Base-by-base conservation (phyloP, 1,140 invertebrate genomes). In the Pomacea maculata region DNA sequence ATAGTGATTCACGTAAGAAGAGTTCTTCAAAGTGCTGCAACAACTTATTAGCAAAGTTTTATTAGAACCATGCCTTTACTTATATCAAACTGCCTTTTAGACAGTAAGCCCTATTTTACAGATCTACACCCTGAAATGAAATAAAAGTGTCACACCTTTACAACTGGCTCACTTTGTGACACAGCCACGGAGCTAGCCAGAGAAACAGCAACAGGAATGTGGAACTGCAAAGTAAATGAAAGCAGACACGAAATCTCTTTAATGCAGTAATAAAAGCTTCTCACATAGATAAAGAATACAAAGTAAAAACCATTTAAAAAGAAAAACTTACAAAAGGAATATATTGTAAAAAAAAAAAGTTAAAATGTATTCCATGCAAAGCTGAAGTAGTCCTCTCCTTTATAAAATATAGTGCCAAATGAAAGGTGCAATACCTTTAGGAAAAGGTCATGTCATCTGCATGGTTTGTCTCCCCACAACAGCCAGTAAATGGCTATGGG, bases 141-240 rank as follows among this genome's bases (percentile, higher is more conserved):
- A 9, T 2, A 61, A 14, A 61, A 61, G 1, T 61, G 12, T 76
- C 84, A 91, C 90, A 91, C 90, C 93, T 94, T 84, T 25, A 98
- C 92, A 1, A 93, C 92, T 8, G 96, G 95, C 45, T 95, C 93
- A 63, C 95, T 93, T 7, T 93, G 90, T 25, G 95, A 95, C 17
- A 98, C 93, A 61, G 94, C 92, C 80, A 95, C 94, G 57, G 94
- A 94, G 87, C 94, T 94, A 75, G 94, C 94, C 34, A 97, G 92
- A 8, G 95, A 94, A 55, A 98, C 94, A 86, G 95, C 95, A 68
- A 97, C 93, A 52, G 96, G 96, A 67, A 93, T 89, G 82, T 94
- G 93, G 86, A 92, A 94, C 92, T 93, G 86, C 67, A 88, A 92
- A 82, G 34, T 15, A 45, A 19, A 25, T 64, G 45, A 73, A 19